Conservation (phyloP, 2,113 vertebrate species). For the Progne subis region DNA sequence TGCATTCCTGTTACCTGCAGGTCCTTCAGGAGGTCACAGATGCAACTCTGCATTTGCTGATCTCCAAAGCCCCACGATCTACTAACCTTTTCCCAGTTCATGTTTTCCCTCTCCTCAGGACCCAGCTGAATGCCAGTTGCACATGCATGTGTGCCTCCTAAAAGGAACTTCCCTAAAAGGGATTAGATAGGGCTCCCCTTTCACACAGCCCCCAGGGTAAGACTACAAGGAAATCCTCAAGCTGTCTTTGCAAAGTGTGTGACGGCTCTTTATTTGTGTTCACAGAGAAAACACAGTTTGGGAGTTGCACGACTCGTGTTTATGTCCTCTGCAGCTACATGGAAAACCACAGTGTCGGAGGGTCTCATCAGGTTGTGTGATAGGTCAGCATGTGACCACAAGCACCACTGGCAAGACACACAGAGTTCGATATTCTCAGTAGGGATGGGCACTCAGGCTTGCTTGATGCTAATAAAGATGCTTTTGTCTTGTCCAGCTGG, state of each 20-base stretch:
- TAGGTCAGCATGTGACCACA: constrained; percentile 38
- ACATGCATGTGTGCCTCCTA: neutral
- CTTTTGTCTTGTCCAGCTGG: constrained; percentile 37
- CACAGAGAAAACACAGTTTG: neutral
- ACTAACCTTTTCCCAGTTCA: rapidly evolving
- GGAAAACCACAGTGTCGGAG: neutral
- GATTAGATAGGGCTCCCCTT: neutral
- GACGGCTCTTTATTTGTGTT: neutral
- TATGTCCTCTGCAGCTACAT: neutral
- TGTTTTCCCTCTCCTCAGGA: neutral
- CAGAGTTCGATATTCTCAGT: neutral
- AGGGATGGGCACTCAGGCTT: neutral
- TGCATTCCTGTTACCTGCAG: neutral
- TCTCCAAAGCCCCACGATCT: neutral
- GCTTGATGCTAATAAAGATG: constrained; percentile 1
- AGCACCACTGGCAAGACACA: neutral
- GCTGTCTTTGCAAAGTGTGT: neutral
- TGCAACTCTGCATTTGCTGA: neutral
- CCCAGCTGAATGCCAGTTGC: neutral
- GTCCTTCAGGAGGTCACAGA: neutral
- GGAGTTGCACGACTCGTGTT: neutral
- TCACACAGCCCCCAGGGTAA: neutral
- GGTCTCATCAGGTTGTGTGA: neutral
- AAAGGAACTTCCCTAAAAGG: neutral
- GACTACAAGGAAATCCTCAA: neutral